Base-by-base conservation (phyloP, 2,113 vertebrate species). In the Dinomys branickii region DNA sequence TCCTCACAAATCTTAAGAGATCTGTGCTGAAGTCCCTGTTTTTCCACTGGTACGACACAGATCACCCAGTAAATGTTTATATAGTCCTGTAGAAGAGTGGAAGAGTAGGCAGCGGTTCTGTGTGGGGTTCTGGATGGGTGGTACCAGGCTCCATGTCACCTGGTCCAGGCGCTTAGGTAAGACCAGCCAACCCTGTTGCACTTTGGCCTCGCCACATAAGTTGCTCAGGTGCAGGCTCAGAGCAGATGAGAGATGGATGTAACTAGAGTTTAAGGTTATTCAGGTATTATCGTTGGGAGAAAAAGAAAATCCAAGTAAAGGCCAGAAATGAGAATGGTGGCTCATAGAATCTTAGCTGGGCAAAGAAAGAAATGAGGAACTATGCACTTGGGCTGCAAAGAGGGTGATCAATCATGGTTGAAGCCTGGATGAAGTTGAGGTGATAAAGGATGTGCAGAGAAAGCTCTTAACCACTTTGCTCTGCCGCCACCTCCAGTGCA, bases 221-320 rank as follows among this genome's bases (percentile, higher is more conserved):
- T 85, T 78, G n/a, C 56, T 73, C 17, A 13, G 47, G 16, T 59
- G 33, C 54, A 83, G 94, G 81, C 75, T 91, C 28, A 77, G 94
- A 87, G 77, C 44, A 96, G 20, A 47, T 50, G 17, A 38, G 52
- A 81, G 24, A 35, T 96, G 81, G 56, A 75, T 91, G 88, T 90
- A 77, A 91, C 17, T 22, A 89, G 38, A 50, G 35, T 90, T 90
- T 47, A 91, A 22, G 16, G 67, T 94, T 94, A 75, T 41, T 78
- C 65, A 9, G 44, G 14, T 85, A 44, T 88, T 88, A 81, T 75
- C 35, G 35, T 52, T 61, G 26, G 19, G 59, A 63, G 30, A 78
- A 95, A 89, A 89, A 61, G 38, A 44, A 52, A 77, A 28, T 61
- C 7, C 28, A 52, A 52, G 41, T 65, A 16, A 54, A 47, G 50